Base-by-base conservation (phyloP, 1,140 invertebrate species). In the Papilio dardanus region DNA sequence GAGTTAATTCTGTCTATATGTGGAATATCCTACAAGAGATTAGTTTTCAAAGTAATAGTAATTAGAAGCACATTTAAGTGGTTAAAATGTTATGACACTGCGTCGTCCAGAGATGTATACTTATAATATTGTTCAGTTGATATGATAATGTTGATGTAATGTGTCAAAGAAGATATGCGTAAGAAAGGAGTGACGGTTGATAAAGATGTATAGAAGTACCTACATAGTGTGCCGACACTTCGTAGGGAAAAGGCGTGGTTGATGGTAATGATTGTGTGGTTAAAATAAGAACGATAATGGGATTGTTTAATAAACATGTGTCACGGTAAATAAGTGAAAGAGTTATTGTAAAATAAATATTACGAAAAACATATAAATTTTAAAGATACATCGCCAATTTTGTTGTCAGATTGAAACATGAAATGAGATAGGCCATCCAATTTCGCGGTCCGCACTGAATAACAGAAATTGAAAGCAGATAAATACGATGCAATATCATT, bases 401-500 rank as follows among this genome's bases (percentile, higher is more conserved):
- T 24, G 50, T 54, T 24, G 50, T 54, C 50, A 54, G 50, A 54
- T 54, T 54, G 21, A 54, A 54, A 24, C 3, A 54, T 54, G 50
- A 24, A 54, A 54, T 54, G 50, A 21, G 50, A 54, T 54, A 54
- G 50, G 50, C 50, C 50, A 54, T 54, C 50, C 50, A 54, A 54
- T 54, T 28, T 54, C 50, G 21, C 50, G 19, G 50, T 54, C 1
- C 50, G 14, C 21, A 24, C 21, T 54, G 50, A 24, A 21, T 54
- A 24, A 54, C 50, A 54, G 21, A 21, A 54, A 54, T 54, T 54
- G 50, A 54, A 54, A 54, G 50, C 50, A 54, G 50, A 54, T 54
- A 54, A 54, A 54, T 10, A 54, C 24, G 24, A 24, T 24, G 50
- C 8, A 54, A 54, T 21, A 54, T 24, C 8, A 54, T n/a, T 21